Percentiles rank a stretch among this genome's conserved stretches.
phyloP scores from a whole-genome alignment of 2,888 invertebrate genomes.

The Sicus ferrugineus region DNA sequence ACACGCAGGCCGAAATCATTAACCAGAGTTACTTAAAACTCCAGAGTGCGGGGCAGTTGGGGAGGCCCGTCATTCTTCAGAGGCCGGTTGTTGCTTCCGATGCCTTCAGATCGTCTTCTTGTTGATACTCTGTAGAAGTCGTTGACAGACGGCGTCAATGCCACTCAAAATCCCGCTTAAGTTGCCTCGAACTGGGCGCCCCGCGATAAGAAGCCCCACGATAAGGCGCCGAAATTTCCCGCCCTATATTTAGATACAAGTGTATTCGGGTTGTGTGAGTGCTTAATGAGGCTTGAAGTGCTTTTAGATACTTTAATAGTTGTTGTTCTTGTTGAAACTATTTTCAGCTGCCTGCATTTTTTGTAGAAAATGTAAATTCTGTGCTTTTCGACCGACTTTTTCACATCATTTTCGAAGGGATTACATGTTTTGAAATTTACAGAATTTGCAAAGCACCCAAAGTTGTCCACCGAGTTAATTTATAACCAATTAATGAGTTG shows the following conservation, averaged over 20 bases:
- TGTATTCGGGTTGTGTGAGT: background rate
- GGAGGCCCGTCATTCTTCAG: too few species aligned
- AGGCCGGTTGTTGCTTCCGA: too few species aligned
- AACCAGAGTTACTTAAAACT: too few species aligned
- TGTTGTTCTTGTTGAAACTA: slow-evolving; percentile 12
- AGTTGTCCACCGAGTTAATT: too few species aligned
- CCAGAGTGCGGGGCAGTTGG: background rate
- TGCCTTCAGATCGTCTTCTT: too few species aligned
- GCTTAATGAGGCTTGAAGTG: slow-evolving; percentile 15
- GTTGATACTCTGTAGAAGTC: too few species aligned
- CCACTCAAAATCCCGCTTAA: background rate
- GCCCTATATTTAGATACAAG: background rate
- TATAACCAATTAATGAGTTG: too few species aligned
- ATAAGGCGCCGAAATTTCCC: background rate
- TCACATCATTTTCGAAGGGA: background rate
- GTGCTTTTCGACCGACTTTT: background rate
- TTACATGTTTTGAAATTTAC: background rate
- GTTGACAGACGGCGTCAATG: slow-evolving; percentile 20
- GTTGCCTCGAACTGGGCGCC: background rate
- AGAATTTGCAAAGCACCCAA: too few species aligned
- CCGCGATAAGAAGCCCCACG: too few species aligned
- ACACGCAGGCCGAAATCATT: background rate
- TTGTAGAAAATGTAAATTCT: slow-evolving; percentile 20
- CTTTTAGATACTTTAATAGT: slow-evolving; percentile 7
- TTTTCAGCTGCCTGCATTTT: background rate